Evolutionary conservation across 2,797 vertebrate genomes (phyloP), one percentile per base, ranked within the genome.

Genomic region (Protonibea diacanthus): DNA sequence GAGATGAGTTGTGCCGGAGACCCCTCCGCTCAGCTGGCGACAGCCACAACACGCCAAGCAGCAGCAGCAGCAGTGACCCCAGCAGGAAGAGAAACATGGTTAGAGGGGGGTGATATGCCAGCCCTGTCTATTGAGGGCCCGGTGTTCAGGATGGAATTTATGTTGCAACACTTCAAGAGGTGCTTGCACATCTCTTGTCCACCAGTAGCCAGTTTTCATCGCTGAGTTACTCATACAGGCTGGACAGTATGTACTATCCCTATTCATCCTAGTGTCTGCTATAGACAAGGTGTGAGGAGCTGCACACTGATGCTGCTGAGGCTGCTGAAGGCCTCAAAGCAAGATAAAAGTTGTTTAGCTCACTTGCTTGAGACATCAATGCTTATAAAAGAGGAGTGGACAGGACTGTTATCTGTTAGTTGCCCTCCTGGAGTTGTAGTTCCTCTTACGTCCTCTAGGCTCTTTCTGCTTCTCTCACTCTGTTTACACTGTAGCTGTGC

Each of bases 41-140:
- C 21, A 0, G 18, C 62, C 60, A 69, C 68, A 80, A 64, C 40
- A 5, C 27, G 3, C 69, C 78, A 0, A 45, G 86, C 76, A 77
- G 83, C 80, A 52, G 60, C 85, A 17, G 42, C 42, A 44, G 76
- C 88, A 44, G 86, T 64, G 76, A 86, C 77, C 20, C 72, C 4
- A n/a, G 51, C 67, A 94, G 93, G 89, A 96, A 96, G 94, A 95
- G 93, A 61, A 90, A 85, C 67, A 76, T 88, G 89, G 93, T 85
- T 40, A 89, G 29, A 7, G 29, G 29, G 29, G 29, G 7, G 44
- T 65, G 61, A 17, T 18, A 10, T 63, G 45, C 44, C 17, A 29
- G 17, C 44, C 9, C 18, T 4, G 29, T 49, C 20, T 21, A 38
- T 49, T 10, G 17, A n/a, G 18, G 20, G 6, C 47, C 20, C 10